Evolutionary conservation across 2,797 vertebrate genomes (phyloP).

Genomic region (Pelobates cultripes): DNA sequence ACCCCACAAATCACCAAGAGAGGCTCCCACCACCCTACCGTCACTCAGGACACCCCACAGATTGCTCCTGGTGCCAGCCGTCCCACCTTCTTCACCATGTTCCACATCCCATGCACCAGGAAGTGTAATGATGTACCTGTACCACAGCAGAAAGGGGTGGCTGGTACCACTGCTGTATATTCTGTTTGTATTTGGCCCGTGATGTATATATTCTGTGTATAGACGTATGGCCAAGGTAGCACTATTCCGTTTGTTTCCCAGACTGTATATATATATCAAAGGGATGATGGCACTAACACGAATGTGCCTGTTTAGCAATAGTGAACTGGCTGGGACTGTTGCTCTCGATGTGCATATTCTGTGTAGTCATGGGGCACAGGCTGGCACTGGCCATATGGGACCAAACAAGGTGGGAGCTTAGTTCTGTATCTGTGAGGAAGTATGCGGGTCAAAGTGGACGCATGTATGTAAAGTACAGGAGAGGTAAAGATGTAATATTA

Average conservation of each 20-base stretch:
- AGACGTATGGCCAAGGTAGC: background rate
- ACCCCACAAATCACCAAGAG: slow-evolving; percentile 8
- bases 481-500: too few species aligned
- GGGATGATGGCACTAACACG: background rate
- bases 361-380: background rate
- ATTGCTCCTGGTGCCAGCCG: slow-evolving; percentile 28
- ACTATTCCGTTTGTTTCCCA: background rate
- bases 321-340: slow-evolving; percentile 11
- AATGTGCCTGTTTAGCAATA: slow-evolving; percentile 4
- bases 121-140: slow-evolving; percentile 25
- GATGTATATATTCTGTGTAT: slow-evolving; percentile 38
- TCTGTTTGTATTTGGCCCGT: slow-evolving; percentile 10
- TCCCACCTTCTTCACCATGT: slow-evolving; percentile 56
- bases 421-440: background rate
- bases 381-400: background rate
- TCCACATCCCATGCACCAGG: slow-evolving; percentile 50
- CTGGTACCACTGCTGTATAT: slow-evolving; percentile 29
- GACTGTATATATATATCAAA: background rate
- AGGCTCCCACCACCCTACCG: slow-evolving; percentile 25
- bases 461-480: too few species aligned
- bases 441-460: background rate
- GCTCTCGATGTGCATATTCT: background rate
- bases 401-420: background rate
- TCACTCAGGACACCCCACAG: slow-evolving; percentile 49
- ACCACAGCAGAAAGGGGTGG: slow-evolving; percentile 37